Base-by-base conservation (phyloP, 2,113 vertebrate species). In the Crotalus helleri region DNA sequence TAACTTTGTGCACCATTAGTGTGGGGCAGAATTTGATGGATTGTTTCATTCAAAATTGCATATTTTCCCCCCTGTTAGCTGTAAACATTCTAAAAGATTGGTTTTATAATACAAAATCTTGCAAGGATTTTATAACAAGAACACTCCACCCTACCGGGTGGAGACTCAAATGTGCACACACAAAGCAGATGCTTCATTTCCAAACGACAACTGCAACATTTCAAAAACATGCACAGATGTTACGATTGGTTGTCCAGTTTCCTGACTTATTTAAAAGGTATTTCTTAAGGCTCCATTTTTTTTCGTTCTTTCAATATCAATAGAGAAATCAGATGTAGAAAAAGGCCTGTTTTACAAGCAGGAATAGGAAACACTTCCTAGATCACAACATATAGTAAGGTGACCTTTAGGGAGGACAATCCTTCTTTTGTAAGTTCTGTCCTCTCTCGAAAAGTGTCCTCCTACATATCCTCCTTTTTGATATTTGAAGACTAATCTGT, bases 221-320 rank as follows among this genome's bases (percentile, higher is more conserved):
- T 89, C 88, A 92, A 64, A 94, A 29, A 5, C 91, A 54, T 85
- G 55, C 91, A 29, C 46, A 91, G 81, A 90, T 17, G 91, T 0
- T 29, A 94, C 93, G 69, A n/a, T 59, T 90, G 46, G 1, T n/a
- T 92, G 87, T 7, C 91, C n/a, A 88, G 69, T 49, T 85, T 39
- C 6, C 91, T 94, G 12, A 94, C 92, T 10, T 87, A 57, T 94
- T 92, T 88, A 90, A 90, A 94, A 2, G 85, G 10, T 88, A 87
- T 93, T 90, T 88, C 57, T 64, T 87, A 92, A 87, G 91, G 7
- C 15, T 90, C 0, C 1, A 81, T 19, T 58, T 74, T 88, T 8
- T 69, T 51, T 1, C 29, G 58, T 74, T 88, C 7, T 54, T 29
- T 23, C 23, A 54, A 39, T 64, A 54, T 91, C 87, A 64, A 93